Percentiles rank a stretch among this genome's conserved stretches.
phyloP scores from a whole-genome alignment of 2,113 vertebrate genomes.

The Otus sunia region DNA sequence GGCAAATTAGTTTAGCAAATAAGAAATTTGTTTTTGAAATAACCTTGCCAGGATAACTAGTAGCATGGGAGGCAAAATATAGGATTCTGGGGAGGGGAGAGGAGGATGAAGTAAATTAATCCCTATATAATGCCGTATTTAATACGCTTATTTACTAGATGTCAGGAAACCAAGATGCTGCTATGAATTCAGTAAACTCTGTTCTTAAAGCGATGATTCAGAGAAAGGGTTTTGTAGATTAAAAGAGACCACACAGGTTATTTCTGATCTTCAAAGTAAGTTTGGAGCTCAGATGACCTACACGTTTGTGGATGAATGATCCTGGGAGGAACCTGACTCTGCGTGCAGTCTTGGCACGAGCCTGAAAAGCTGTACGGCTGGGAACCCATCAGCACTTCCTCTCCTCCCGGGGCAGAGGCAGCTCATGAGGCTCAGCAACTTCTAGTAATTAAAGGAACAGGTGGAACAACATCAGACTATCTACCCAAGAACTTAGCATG shows the following conservation, averaged over 20 bases:
- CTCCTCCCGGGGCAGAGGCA: background rate
- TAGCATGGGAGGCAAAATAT: background rate
- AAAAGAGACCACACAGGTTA: slow-evolving; percentile 3
- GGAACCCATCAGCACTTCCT: background rate
- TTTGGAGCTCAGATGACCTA: background rate
- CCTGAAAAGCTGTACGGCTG: background rate
- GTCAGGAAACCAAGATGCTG: background rate
- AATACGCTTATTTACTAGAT: background rate
- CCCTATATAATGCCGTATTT: background rate
- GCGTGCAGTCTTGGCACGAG: accelerated
- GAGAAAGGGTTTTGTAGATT: background rate
- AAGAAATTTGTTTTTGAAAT: background rate
- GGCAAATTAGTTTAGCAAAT: background rate
- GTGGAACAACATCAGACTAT: slow-evolving; percentile 31
- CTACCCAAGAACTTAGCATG: accelerated
- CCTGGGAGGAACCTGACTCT: background rate
- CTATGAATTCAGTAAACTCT: background rate
- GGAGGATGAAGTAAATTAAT: background rate
- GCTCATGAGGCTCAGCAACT: slow-evolving; percentile 21
- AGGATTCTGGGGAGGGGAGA: background rate
- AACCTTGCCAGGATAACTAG: background rate
- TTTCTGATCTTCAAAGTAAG: slow-evolving; percentile 7
- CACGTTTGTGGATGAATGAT: background rate
- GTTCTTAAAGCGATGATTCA: background rate
- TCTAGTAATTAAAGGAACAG: slow-evolving; percentile 44